Evolutionary conservation across 2,113 vertebrate genomes (phyloP), one percentile per base, ranked within the genome.

Genomic region (Cryptotis parvus): DNA sequence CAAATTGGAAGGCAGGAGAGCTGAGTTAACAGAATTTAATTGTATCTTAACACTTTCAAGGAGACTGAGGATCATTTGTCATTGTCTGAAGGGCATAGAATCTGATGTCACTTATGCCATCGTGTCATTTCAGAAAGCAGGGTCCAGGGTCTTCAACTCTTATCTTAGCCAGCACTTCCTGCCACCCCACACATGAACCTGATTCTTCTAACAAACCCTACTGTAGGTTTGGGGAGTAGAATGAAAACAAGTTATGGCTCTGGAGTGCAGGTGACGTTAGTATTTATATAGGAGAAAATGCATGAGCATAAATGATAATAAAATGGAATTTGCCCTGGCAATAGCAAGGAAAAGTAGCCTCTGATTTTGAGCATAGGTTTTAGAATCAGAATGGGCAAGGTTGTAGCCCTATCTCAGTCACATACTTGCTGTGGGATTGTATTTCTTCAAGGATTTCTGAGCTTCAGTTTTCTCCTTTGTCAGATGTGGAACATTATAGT

Each of bases 61-160:
- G 91, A 96, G 95, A 91, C 77, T 45, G 58, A 93, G 95, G 75
- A 41, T 96, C 94, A 89, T 97, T 94, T 97, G 92, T 97, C 95
- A 96, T 90, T 93, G 94, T 90, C 96, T 96, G 91, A 96, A 90
- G 88, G 85, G 90, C 94, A 86, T 73, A 93, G 90, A 94, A 90
- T 90, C 91, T 91, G 80, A 94, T 96, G 93, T 94, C 96, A 74
- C 33, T 92, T 91, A 77, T 33, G 37, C 72, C 84, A 87, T 92
- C 91, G 75, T 79, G 79, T 91, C 89, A 63, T 84, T 93, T 92
- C 89, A 87, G 84, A 77, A 39, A 80, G 31, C 6, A 91, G 58
- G n/a, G 29, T 22, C 43, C 33, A 35, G 0, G 5, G 39, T 89
- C 74, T 69, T 89, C 66, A 33, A 18, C 33, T 43, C n/a, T 29